Conservation (phyloP, 1,140 invertebrate species). For the Prorops nasuta region DNA sequence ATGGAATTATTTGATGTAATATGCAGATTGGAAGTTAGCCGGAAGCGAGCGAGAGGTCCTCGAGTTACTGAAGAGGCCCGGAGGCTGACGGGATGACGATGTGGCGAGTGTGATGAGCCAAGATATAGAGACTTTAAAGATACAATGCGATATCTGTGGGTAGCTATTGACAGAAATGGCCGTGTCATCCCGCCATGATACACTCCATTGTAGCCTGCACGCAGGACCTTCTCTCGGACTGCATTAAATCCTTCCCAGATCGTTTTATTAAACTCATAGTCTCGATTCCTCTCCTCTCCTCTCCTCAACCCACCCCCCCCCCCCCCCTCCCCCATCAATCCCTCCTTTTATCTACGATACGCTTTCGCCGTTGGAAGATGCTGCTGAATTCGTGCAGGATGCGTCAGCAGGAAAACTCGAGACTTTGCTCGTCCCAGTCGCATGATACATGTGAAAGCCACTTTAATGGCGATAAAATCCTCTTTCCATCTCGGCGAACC, state of each 20-base stretch:
- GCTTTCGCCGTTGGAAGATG: too few species aligned
- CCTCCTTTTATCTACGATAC: too few species aligned
- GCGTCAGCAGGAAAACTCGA: too few species aligned
- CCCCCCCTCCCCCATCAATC: slow-evolving; percentile 1
- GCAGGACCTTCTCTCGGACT: slow-evolving; percentile 34
- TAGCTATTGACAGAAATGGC: slow-evolving; percentile 41
- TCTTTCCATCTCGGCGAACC: too few species aligned
- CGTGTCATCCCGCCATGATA: slow-evolving; percentile 42
- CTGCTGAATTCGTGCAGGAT: too few species aligned
- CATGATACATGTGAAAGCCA: too few species aligned
- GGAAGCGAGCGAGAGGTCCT: slow-evolving; percentile 3
- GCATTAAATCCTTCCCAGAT: slow-evolving; percentile 34
- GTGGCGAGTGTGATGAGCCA: not conserved
- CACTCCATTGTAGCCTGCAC: slow-evolving; percentile 38
- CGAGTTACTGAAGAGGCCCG: slow-evolving; percentile 10
- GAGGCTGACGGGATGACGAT: slow-evolving; percentile 4
- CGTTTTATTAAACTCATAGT: slow-evolving; percentile 34
- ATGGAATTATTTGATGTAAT: too few species aligned
- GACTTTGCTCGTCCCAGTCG: too few species aligned
- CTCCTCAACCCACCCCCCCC: not conserved
- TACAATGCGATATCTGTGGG: slow-evolving; percentile 31
- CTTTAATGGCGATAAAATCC: too few species aligned
- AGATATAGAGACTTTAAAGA: slow-evolving; percentile 30
- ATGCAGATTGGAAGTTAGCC: too few species aligned
- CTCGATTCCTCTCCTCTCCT: not conserved